Base-by-base conservation (phyloP, 1,140 invertebrate species). In the Drosophila gunungcola region DNA sequence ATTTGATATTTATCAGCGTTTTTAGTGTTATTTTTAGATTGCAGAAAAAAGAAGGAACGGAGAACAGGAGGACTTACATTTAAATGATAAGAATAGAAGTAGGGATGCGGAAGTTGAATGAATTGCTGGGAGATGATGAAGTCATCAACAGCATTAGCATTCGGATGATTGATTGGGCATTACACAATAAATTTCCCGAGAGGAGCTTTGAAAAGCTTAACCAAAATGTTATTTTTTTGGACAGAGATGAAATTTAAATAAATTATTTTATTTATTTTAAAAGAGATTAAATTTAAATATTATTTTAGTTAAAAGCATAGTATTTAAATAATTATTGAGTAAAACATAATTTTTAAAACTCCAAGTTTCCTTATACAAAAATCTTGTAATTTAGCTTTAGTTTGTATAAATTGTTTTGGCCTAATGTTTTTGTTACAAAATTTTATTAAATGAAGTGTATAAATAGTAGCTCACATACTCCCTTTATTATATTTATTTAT, bases 1-100 rank as follows among this genome's bases (percentile, higher is more conserved):
- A 70, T 70, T 70, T 70, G 68, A 70, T 70, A 70, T 70, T 70
- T 70, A 70, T 70, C 68, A 57, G 51, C 42, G 68, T 48, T 57
- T 70, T 70, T 49, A 57, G 68, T 70, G 43, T 57, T 70, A 49
- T 69, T 57, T 49, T 70, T 67, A 55, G 49, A 48, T 12, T n/a
- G 32, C n/a, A 5, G 4, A 3, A 12, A 12, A 29, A 36, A 13
- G 38, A 12, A 45, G 34, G 2, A 11, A 11, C 1, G 29, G 16
- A 55, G 56, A 38, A 27, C 9, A 21, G 25, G 16, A 46, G 32
- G 27, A 2, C 21, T 64, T 32, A 16, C 64, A 68, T 68, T 68
- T 38, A 65, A 68, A 68, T 68, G 39, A 43, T 53, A 65, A 65
- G 16, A 36, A 65, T 53, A 29, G 21, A 25, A 27, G 38, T 27